These are phyloP conservation scores for Podarcis raffonei DNA, from an alignment of 2,113 vertebrate species.

Conservation along the genomic window DNA sequence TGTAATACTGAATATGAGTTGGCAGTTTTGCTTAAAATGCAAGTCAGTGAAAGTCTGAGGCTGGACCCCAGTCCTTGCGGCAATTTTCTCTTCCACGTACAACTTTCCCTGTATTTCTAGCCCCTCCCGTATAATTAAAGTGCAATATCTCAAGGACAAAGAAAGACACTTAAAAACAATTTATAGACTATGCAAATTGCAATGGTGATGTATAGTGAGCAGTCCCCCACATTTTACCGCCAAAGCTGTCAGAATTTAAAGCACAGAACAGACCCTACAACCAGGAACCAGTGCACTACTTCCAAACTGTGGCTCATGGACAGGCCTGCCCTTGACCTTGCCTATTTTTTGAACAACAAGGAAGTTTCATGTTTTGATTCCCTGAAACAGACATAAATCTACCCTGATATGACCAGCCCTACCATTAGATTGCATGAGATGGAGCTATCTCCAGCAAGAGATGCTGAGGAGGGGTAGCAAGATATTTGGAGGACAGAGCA, in stretches of 20 bases:
- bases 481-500: too few species aligned
- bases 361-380: neutral
- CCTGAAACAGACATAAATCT: neutral
- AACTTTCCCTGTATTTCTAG: neutral
- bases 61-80: neutral
- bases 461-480: too few species aligned
- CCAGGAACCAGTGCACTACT: neutral
- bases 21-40: neutral
- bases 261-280: neutral
- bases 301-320: neutral
- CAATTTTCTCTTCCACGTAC: neutral
- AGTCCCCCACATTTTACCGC: neutral
- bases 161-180: neutral
- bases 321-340: neutral
- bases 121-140: neutral
- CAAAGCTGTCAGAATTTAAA: neutral
- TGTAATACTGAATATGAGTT: neutral
- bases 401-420: too few species aligned
- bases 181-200: neutral
- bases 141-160: neutral
- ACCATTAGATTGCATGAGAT: too few species aligned
- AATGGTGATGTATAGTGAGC: neutral
- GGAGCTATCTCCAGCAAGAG: too few species aligned
- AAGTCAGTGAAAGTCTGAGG: neutral
- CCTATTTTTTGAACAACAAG: neutral